Evolutionary conservation across 1,140 invertebrate species (phyloP), one percentile per base, ranked within the genome.

Genomic region (Vanessa tameamea): DNA sequence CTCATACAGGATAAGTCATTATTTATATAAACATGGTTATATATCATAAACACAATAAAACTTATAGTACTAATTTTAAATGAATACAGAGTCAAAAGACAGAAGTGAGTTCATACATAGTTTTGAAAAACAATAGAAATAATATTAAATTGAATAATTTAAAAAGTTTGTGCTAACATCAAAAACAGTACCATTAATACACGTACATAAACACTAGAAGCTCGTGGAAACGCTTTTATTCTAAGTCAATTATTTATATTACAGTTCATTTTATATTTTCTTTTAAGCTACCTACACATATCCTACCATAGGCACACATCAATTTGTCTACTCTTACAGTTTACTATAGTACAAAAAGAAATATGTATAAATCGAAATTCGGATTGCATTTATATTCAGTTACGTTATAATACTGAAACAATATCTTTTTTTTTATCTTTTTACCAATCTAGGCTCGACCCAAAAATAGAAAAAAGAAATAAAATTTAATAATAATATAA

Each of bases 221-320:
- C 82, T 86, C 84, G 73, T 80, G 75, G 76, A 59, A 82, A 81
- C 70, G 53, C 83, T 78, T 77, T 80, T 64, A 76, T 65, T 79
- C 77, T 78, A 77, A 72, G 50, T 63, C 66, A 48, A 78, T 82
- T 79, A 79, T 64, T 72, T 79, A 86, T 81, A 63, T 72, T 81
- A 85, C 77, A 83, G 74, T 80, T 80, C 64, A 76, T 73, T 75
- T 64, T 47, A 53, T 37, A 51, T 72, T 66, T 66, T 47, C 47
- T 67, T 72, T 78, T 72, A 72, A 53, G 63, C 65, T 73, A 65
- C 72, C 67, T 77, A 76, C 74, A 76, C 59, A 77, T 77, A 77
- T 64, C 64, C 72, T 75, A 78, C 64, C 7, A 59, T 78, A 75
- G 73, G 76, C 76, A 78, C 76, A 78, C 72, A 73, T 69, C 71